Evolutionary conservation across 2,113 vertebrate genomes (phyloP).

Genomic region (Propithecus coquereli): DNA sequence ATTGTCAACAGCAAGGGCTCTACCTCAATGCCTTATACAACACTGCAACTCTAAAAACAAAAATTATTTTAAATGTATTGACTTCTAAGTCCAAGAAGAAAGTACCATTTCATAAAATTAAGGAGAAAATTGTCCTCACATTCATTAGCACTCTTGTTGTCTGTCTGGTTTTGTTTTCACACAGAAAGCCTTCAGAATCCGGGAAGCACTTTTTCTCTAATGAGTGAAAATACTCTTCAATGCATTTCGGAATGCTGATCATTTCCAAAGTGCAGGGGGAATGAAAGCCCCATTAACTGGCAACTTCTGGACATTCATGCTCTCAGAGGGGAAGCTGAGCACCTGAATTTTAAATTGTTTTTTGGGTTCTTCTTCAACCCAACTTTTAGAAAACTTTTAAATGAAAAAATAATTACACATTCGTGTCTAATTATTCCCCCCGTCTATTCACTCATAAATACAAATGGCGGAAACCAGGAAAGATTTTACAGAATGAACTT

Average conservation of each 20-base stretch:
- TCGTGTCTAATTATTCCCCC: conserved; percentile 26
- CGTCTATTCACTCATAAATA: neutral
- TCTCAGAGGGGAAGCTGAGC: neutral
- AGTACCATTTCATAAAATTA: neutral
- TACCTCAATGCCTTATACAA: neutral
- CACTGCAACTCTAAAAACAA: neutral
- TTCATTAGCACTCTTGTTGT: neutral
- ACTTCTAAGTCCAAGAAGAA: neutral
- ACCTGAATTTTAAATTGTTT: conserved; percentile 35
- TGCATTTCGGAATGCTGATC: conserved; percentile 28
- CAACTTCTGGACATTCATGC: neutral
- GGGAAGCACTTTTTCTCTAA: conserved; percentile 47
- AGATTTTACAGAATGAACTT: conserved; percentile 32
- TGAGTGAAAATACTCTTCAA: conserved; percentile 45
- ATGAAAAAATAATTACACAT: conserved; percentile 23
- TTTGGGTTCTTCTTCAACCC: neutral
- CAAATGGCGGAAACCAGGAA: neutral
- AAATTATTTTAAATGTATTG: conserved; percentile 7
- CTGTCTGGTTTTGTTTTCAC: conserved; percentile 26
- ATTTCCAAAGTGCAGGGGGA: conserved; percentile 26
- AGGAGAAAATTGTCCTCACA: neutral
- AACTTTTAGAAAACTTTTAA: conserved; percentile 47
- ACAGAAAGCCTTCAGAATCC: conserved; percentile 19
- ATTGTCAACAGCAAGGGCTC: neutral
- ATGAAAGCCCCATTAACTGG: conserved; percentile 33